A percentile compares a stretch with the other conserved stretches of the same genome.
phyloP scores from a whole-genome alignment of 2,113 vertebrate species.

The Plestiodon gilberti region DNA sequence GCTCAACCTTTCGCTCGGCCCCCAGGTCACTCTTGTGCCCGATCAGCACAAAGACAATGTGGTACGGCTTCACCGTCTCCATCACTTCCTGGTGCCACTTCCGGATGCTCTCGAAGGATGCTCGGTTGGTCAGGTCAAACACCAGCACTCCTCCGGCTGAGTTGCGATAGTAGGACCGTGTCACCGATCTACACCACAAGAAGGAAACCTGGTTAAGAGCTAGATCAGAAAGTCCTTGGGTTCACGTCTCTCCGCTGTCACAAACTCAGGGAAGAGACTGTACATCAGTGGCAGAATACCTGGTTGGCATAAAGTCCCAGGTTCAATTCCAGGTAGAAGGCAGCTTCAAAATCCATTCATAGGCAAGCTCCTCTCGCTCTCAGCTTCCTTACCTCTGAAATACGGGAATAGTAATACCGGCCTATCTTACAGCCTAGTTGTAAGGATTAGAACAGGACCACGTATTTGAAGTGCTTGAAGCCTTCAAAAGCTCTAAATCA shows the following conservation, averaged over 20 bases:
- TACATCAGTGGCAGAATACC: no score
- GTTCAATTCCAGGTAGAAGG: no score
- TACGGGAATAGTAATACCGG: no score
- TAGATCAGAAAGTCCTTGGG: not conserved
- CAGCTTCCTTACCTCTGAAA: no score
- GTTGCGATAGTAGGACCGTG: slow-evolving; percentile 85
- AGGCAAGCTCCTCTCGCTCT: no score
- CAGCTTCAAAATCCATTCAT: no score
- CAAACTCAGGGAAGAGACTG: no score
- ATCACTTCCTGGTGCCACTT: slow-evolving; percentile 83
- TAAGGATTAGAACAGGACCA: no score
- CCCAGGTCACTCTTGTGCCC: slow-evolving; percentile 84
- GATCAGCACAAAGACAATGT: slow-evolving; percentile 81
- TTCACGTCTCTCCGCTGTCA: not conserved
- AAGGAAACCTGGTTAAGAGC: slow-evolving; percentile 25
- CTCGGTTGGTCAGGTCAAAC: slow-evolving; percentile 82
- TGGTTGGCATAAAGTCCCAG: no score
- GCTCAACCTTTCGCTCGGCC: slow-evolving; percentile 71
- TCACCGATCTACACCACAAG: slow-evolving; percentile 78
- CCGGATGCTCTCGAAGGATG: slow-evolving; percentile 81
- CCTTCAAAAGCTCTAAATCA: no score
- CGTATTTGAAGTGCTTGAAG: no score
- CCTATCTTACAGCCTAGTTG: no score
- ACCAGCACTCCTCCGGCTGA: slow-evolving; percentile 83
- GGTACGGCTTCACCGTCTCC: slow-evolving; percentile 75